A percentile compares a stretch with the other conserved stretches of the same genome.
Conservation (phyloP, 1,140 invertebrate species). For the Nomia melanderi region DNA sequence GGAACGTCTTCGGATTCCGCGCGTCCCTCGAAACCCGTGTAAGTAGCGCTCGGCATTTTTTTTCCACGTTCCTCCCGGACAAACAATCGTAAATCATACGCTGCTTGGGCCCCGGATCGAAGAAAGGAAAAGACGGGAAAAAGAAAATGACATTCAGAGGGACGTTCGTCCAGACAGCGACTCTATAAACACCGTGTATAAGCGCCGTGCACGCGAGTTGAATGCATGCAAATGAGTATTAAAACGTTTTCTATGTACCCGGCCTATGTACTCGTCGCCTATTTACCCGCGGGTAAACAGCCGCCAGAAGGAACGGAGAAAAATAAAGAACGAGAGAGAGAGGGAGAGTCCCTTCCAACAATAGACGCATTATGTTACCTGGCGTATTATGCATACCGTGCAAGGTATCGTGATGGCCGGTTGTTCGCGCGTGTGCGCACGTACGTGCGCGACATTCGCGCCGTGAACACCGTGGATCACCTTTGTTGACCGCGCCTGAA, state of each 20-base stretch:
- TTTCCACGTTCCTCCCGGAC: not conserved
- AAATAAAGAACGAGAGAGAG: not conserved
- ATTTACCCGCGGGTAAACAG: constrained; percentile 32
- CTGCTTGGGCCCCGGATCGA: not conserved
- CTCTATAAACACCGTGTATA: constrained; percentile 45
- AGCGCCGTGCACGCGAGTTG: constrained; percentile 20
- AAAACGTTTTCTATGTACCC: constrained; percentile 52
- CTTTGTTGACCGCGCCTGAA: constrained; percentile 50
- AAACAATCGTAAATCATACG: constrained; percentile 15
- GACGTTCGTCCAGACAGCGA: constrained; percentile 38
- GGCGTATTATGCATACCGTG: constrained; percentile 60
- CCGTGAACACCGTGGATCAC: constrained; percentile 23
- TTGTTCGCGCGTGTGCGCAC: constrained; percentile 14
- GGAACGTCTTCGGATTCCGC: too few species aligned
- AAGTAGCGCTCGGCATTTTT: too few species aligned
- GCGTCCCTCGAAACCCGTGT: too few species aligned
- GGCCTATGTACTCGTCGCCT: constrained; percentile 40
- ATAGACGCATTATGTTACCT: constrained; percentile 64
- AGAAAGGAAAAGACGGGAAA: not conserved
- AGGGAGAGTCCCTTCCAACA: constrained; percentile 46
- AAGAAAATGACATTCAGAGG: constrained; percentile 14
- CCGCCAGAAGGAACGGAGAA: too few species aligned
- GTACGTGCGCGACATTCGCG: constrained; percentile 48
- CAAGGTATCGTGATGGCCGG: constrained; percentile 47
- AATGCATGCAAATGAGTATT: constrained; percentile 64